Evolutionary conservation across 2,888 invertebrate genomes (phyloP), one percentile per base, ranked within the genome.

Genomic region (Lepidocyrtoides sp.): DNA sequence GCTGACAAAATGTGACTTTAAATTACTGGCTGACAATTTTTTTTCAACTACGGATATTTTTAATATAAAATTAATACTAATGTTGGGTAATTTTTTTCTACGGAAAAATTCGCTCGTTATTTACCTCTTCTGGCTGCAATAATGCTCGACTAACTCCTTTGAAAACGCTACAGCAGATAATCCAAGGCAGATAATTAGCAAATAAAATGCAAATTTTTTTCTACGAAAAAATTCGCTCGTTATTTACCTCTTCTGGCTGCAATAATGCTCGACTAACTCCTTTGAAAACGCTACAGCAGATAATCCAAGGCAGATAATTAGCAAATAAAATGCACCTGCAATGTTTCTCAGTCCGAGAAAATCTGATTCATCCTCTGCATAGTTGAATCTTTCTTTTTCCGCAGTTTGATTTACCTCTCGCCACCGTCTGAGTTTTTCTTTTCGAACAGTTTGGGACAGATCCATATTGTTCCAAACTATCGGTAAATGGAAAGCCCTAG

Each of bases 321-420:
- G 79, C 10, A 90, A 66, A 26, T 90, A 85, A 36, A 90, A 90
- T 2, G 90, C 90, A 10, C 93, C 93, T 0, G 88, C 85, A 81
- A 93, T 91, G 72, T 93, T 88, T 63, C 92, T 92, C 86, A 93
- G 81, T 7, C 91, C 91, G n/a, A 93, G 83, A 14, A 91, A 79
- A 23, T 86, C 91, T 14, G 79, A 57, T 2, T 89, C 89, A 2
- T 44, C 82, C 5, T 41, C 72, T 3, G 14, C 26, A 32, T n/a
- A 41, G n/a, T 63, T 89, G 20, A 85, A 57, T 66, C 92, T 92
- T n/a, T n/a, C n/a, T n/a, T n/a, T n/a, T n/a, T n/a, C n/a, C 10
- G 92, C 87, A n/a, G 48, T 88, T 75, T 92, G 93, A 83, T 91
- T 91, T 5, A 88, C 92, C 1, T n/a, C 17, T 20, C 57, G 41